Conservation (phyloP, 2,888 invertebrate species). For the Agrotis puta region DNA sequence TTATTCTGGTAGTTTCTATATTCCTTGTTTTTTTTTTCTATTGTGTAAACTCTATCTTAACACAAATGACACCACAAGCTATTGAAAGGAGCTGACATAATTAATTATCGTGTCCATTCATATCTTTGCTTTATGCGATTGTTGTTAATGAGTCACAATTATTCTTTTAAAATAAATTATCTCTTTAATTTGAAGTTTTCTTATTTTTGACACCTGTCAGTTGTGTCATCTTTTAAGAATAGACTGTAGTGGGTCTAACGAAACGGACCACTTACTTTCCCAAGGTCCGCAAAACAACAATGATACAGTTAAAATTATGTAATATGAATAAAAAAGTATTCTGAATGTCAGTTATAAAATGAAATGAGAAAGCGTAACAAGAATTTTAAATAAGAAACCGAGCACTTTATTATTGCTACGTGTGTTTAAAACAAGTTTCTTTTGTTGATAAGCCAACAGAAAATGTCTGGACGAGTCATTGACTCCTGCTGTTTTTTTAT, state of each 20-base stretch:
- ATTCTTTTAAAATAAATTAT: not conserved
- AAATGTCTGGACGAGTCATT: slow-evolving; percentile 80
- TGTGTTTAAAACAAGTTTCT: slow-evolving; percentile 85
- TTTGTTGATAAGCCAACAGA: slow-evolving; percentile 85
- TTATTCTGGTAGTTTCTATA: not conserved
- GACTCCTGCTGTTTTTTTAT: slow-evolving; percentile 73
- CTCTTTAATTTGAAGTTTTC: not conserved
- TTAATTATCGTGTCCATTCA: slow-evolving; percentile 29
- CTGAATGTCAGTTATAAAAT: slow-evolving; percentile 75
- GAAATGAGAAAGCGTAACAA: slow-evolving; percentile 85
- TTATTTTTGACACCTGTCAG: slow-evolving; percentile 26
- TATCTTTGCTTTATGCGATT: slow-evolving; percentile 9
- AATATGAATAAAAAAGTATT: slow-evolving; percentile 67
- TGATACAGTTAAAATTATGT: slow-evolving; percentile 70
- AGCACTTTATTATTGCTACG: slow-evolving; percentile 76
- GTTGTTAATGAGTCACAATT: slow-evolving; percentile 9
- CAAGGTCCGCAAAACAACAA: slow-evolving; percentile 51
- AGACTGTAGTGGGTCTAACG: slow-evolving; percentile 4
- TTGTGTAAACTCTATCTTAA: slow-evolving; percentile 24
- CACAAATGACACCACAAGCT: slow-evolving; percentile 15
- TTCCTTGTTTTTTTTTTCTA: not conserved
- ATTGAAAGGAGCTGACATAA: slow-evolving; percentile 28
- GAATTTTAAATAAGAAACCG: slow-evolving; percentile 81
- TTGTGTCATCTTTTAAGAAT: slow-evolving; percentile 11
- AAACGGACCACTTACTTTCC: slow-evolving; percentile 39